These are phyloP conservation scores for Dipus sagitta DNA, from an alignment of 2,797 vertebrate species.

Conservation along the genomic window DNA sequence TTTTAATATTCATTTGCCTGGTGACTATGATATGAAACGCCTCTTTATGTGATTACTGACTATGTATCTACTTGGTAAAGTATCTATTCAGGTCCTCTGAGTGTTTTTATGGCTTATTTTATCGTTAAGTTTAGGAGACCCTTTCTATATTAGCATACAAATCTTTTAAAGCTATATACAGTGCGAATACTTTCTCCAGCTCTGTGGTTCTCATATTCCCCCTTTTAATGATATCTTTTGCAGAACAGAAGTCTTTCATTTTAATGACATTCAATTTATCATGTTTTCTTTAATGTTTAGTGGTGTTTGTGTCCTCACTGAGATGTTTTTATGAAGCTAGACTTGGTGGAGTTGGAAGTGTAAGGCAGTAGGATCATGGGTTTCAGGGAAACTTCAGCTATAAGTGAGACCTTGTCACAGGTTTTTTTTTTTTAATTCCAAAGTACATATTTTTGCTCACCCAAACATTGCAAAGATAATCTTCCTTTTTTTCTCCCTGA, in stretches of 20 bases:
- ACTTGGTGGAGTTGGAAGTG: neutral
- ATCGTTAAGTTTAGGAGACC: neutral
- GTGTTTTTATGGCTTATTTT: neutral
- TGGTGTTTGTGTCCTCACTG: neutral
- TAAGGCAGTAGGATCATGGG: neutral
- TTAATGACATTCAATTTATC: neutral
- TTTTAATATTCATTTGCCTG: neutral
- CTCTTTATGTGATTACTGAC: neutral
- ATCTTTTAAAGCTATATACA: neutral
- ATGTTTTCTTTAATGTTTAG: neutral
- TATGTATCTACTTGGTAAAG: neutral
- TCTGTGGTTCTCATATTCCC: conserved; percentile 19
- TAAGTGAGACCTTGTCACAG: neutral
- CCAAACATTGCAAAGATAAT: neutral
- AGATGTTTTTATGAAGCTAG: neutral
- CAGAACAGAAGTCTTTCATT: neutral
- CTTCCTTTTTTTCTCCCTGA: neutral
- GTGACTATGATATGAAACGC: neutral
- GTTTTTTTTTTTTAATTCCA: neutral
- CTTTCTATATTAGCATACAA: neutral
- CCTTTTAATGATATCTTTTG: neutral
- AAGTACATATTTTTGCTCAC: neutral
- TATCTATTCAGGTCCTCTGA: neutral
- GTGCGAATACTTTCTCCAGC: neutral
- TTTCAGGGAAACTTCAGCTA: neutral